A percentile compares a stretch with the other conserved stretches of the same genome.
These are phyloP conservation scores for Holacanthus passer DNA, from an alignment of 2,113 vertebrate genomes.

Conservation along the genomic window DNA sequence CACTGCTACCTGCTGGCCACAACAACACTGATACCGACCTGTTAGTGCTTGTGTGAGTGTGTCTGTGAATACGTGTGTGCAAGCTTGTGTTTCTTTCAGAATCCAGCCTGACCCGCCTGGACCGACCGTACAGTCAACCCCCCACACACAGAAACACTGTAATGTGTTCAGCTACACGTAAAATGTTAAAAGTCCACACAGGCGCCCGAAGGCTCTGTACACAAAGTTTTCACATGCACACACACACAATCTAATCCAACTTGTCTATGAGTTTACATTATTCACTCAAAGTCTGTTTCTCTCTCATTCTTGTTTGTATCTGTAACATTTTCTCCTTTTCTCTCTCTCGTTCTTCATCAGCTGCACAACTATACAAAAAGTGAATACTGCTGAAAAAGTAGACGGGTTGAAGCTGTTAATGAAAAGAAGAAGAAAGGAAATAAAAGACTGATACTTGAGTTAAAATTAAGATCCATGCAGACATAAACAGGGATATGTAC, in stretches of 20 bases:
- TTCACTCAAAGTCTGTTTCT: constrained; percentile 9
- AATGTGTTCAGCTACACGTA: constrained; percentile 17
- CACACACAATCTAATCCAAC: constrained; percentile 6
- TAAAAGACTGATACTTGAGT: background rate
- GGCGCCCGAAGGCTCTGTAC: background rate
- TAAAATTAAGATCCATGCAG: background rate
- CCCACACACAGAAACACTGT: constrained; percentile 10
- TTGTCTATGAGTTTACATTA: constrained; percentile 19
- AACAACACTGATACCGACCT: constrained; percentile 71
- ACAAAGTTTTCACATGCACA: constrained; percentile 21
- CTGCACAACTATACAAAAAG: constrained; percentile 27
- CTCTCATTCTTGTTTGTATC: constrained; percentile 29
- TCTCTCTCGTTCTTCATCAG: constrained; percentile 4
- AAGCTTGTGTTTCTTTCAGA: constrained; percentile 22
- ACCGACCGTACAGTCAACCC: background rate
- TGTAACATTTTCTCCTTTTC: background rate
- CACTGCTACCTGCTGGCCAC: constrained; percentile 78
- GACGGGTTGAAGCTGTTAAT: constrained; percentile 10
- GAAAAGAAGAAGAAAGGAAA: constrained; percentile 17
- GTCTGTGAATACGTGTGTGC: constrained; percentile 18
- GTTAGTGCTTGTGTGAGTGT: constrained; percentile 33
- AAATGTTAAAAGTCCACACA: constrained; percentile 19
- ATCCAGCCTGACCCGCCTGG: constrained; percentile 22
- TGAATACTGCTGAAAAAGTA: constrained; percentile 27
- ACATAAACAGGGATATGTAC: background rate